These are phyloP conservation scores for Nymphalis urticae DNA, from an alignment of 2,888 invertebrate species.

Conservation along the genomic window DNA sequence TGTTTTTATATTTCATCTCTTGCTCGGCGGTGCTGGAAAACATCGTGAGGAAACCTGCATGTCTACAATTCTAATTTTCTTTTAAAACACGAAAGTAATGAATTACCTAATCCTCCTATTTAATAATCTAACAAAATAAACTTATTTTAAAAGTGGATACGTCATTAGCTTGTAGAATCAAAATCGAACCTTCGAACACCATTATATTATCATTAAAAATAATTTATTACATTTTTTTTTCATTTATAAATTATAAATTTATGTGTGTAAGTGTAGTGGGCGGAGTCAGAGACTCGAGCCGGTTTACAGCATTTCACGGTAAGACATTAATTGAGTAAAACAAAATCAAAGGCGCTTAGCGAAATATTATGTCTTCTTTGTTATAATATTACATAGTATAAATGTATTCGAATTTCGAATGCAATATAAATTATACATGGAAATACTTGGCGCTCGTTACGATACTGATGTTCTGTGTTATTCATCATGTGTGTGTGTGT, in stretches of 20 bases:
- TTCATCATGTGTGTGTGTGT: no score
- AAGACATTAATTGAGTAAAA: conserved; percentile 74
- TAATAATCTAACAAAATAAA: no score
- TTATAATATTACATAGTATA: conserved; percentile 29
- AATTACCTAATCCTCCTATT: not conserved
- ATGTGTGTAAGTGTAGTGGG: conserved; percentile 44
- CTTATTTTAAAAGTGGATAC: no score
- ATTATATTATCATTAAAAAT: no score
- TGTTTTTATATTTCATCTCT: no score
- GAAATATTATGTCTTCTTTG: conserved; percentile 32
- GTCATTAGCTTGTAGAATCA: no score
- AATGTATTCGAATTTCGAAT: not conserved
- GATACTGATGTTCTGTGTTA: not conserved
- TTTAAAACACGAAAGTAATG: no score
- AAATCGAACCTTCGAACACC: no score
- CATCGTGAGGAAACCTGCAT: no score
- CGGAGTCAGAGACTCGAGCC: conserved; percentile 55
- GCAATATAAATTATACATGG: conserved; percentile 17
- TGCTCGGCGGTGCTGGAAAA: no score
- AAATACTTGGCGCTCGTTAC: conserved; percentile 11
- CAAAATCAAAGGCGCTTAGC: conserved; percentile 60
- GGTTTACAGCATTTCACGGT: conserved; percentile 74
- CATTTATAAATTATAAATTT: not conserved
- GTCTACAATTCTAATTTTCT: no score
- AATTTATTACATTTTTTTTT: no score